Percentiles rank a stretch among this genome's conserved stretches.
phyloP scores from a whole-genome alignment of 1,140 invertebrate species.

The Pseudachorutes palmiensis region DNA sequence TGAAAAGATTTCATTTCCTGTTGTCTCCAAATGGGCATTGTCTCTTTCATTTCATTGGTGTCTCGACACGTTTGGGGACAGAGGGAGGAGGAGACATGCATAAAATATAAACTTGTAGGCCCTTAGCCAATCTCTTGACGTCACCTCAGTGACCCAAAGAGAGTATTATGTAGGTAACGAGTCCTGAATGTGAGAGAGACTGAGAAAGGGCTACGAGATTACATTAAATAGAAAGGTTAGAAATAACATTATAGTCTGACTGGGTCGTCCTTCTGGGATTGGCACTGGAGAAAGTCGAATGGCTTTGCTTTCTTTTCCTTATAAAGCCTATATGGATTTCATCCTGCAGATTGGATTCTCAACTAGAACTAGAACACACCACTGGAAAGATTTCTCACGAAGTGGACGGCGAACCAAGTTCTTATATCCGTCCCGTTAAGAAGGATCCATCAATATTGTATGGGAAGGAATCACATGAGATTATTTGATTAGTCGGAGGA shows the following conservation, averaged over 20 bases:
- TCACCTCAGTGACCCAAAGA: background rate
- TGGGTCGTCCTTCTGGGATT: background rate
- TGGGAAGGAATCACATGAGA: slow-evolving; percentile 19
- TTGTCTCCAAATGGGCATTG: no score
- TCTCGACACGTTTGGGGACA: no score
- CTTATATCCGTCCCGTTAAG: background rate
- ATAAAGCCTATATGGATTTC: slow-evolving; percentile 6
- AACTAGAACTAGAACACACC: background rate
- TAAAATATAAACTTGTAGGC: no score
- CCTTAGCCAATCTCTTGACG: no score
- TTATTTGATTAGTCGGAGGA: slow-evolving; percentile 24
- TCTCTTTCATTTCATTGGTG: no score
- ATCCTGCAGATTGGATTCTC: slow-evolving; percentile 5
- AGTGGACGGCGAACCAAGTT: background rate
- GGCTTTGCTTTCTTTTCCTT: background rate
- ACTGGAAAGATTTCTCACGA: background rate
- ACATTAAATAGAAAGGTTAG: background rate
- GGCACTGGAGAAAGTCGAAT: background rate
- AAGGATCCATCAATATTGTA: slow-evolving; percentile 28
- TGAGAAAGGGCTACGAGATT: background rate
- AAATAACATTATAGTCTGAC: background rate
- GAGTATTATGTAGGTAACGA: background rate
- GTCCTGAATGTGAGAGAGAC: background rate
- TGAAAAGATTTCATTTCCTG: no score
- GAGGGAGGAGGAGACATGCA: no score